Conservation (phyloP, 2,888 invertebrate species). For the Neria commutata region DNA sequence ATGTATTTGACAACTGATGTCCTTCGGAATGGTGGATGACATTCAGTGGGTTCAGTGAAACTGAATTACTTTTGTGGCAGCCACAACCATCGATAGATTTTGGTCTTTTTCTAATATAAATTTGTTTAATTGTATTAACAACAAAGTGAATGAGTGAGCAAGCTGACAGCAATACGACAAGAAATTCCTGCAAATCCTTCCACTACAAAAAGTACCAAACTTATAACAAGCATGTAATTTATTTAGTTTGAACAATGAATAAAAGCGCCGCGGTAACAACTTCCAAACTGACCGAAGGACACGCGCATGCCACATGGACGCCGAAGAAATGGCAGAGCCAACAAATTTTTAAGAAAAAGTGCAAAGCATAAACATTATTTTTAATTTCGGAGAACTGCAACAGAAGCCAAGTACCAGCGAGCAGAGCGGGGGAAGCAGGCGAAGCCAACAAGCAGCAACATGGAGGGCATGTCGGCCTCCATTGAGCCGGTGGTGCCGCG, state of each 20-base stretch:
- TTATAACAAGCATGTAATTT: conserved; percentile 32
- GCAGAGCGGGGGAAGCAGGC: conserved; percentile 30
- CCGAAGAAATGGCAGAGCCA: background rate
- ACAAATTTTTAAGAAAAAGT: conserved; percentile 14
- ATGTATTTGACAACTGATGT: no score
- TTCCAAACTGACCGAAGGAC: conserved; percentile 24
- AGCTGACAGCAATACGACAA: no score
- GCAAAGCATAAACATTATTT: conserved; percentile 31
- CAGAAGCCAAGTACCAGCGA: conserved; percentile 32
- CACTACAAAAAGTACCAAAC: no score
- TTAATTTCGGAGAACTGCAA: conserved; percentile 40
- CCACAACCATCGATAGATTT: no score
- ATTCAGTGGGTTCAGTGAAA: no score
- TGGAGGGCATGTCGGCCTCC: conserved; percentile 54
- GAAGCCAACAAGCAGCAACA: conserved; percentile 39
- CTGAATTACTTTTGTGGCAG: no score
- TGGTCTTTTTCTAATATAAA: no score
- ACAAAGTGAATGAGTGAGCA: no score
- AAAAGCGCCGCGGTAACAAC: conserved; percentile 15
- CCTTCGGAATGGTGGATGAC: no score
- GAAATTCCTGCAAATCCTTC: no score
- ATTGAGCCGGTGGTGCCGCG: conserved; percentile 61
- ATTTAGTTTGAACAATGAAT: conserved; percentile 17
- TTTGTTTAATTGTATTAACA: no score
- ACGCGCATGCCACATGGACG: conserved; percentile 6